Conservation (phyloP, 2,113 vertebrate species). For the Riparia riparia region DNA sequence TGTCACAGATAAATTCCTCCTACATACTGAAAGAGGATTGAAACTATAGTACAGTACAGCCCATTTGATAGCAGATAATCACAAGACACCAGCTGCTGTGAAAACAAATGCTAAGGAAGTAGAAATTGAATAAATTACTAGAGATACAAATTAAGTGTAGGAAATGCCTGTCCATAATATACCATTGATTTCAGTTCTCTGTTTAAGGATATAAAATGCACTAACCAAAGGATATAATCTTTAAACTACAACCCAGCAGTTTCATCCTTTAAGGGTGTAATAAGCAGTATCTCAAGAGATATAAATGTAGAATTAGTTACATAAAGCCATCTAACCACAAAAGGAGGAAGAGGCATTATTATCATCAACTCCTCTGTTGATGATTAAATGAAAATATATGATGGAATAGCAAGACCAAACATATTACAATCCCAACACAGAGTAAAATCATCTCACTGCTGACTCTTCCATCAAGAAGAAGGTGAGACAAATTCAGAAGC, state of each 20-base stretch:
- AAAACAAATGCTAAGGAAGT: slow-evolving; percentile 3
- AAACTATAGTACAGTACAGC: neutral
- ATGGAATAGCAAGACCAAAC: neutral
- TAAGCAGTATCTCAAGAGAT: neutral
- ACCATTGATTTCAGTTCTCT: neutral
- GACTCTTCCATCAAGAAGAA: neutral
- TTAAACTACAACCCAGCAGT: neutral
- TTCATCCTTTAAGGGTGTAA: neutral
- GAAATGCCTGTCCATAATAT: neutral
- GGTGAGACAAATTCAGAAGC: neutral
- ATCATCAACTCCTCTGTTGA: neutral
- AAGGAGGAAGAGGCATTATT: neutral
- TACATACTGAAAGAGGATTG: neutral
- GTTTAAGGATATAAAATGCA: neutral
- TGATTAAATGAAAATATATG: neutral
- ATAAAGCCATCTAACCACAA: neutral
- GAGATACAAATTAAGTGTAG: neutral
- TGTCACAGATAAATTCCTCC: neutral
- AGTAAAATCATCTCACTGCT: neutral
- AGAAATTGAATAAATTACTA: neutral
- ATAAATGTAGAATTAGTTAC: neutral
- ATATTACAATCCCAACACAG: neutral
- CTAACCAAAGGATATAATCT: neutral
- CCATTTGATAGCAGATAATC: neutral
- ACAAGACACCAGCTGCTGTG: neutral